phyloP scores from a whole-genome alignment of 37 sponge, comb jelly and placozoan species.

The Diacarnus erythraeanus region DNA sequence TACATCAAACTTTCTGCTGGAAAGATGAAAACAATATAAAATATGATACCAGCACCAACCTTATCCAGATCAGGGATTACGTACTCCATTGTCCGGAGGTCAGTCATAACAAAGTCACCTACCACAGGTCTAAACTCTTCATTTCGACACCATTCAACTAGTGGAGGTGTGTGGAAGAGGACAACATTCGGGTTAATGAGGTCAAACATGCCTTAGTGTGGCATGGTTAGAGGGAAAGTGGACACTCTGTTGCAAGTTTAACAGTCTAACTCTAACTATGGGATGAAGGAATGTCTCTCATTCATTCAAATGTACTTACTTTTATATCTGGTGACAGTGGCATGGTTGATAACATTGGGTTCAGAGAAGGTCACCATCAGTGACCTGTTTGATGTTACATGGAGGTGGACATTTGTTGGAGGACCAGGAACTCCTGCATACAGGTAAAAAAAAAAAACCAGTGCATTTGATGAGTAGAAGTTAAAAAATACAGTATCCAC shows the following conservation, averaged over 20 bases:
- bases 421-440: constrained; percentile 53
- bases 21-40: too few relatives aligned
- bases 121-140: constrained; percentile 40
- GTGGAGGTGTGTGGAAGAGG: too few relatives aligned
- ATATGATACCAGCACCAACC: too few relatives aligned
- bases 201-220: too few relatives aligned
- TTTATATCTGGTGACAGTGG: constrained; percentile 71
- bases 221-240: too few relatives aligned
- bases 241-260: too few relatives aligned
- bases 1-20: too few relatives aligned
- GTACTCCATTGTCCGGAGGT: constrained; percentile 59
- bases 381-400: constrained; percentile 47
- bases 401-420: constrained; percentile 50
- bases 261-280: too few relatives aligned
- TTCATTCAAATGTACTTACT: constrained; percentile 53
- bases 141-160: constrained; percentile 81
- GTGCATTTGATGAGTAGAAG: neutral
- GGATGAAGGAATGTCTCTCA: too few relatives aligned
- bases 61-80: constrained; percentile 68
- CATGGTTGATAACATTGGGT: constrained; percentile 46
- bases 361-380: constrained; percentile 61
- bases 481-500: too few relatives aligned
- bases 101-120: constrained; percentile 69
- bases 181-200: too few relatives aligned
- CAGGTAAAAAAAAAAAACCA: neutral